phyloP scores from a whole-genome alignment of 1,140 invertebrate species.

The Caerostris darwini region DNA sequence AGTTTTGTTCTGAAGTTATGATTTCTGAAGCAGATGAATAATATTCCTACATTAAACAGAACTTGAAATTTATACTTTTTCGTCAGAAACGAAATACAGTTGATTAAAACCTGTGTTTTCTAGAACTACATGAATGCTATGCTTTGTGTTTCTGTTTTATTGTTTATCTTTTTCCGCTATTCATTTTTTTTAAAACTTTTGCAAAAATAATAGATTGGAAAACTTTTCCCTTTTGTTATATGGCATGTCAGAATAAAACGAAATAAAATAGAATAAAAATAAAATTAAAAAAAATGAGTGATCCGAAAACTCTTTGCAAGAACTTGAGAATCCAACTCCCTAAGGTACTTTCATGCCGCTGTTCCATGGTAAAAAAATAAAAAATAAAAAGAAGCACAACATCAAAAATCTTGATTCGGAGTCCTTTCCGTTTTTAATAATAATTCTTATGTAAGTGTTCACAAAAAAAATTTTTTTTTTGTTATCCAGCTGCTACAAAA shows the following conservation, averaged over 20 bases:
- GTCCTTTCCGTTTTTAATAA: slow-evolving; percentile 31
- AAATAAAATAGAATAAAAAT: background rate
- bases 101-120: background rate
- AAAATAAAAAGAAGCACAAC: background rate
- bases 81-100: background rate
- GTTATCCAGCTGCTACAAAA: background rate
- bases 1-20: background rate
- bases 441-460: slow-evolving; percentile 1
- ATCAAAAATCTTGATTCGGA: background rate
- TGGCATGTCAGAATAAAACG: background rate
- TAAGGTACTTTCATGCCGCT: background rate
- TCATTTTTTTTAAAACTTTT: background rate
- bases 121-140: background rate
- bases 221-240: background rate
- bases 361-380: background rate
- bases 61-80: background rate
- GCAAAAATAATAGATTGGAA: slow-evolving; percentile 23
- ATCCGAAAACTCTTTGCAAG: background rate
- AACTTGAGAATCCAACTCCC: background rate
- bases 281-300: background rate
- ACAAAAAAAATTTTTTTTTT: background rate
- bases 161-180: background rate
- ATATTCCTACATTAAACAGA: background rate
- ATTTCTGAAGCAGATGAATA: background rate
- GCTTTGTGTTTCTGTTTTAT: background rate